Percentiles rank a stretch among this genome's conserved stretches.
phyloP scores from a whole-genome alignment of 2,113 vertebrate species.

The Leucopternis melanops region DNA sequence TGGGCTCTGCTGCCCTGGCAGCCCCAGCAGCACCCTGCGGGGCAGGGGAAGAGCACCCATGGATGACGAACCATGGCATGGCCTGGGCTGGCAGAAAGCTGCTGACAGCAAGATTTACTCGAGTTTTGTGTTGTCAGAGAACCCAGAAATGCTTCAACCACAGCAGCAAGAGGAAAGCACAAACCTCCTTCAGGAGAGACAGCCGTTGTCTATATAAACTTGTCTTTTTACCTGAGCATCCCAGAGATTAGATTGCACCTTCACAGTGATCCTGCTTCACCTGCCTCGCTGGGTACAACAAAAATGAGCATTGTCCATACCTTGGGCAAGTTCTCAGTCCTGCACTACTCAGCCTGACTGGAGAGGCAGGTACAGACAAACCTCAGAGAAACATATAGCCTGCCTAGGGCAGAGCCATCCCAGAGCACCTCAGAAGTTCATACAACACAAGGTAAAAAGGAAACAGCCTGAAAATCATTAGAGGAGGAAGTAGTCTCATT shows the following conservation, averaged over 20 bases:
- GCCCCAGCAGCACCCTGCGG: neutral
- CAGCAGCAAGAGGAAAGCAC: neutral
- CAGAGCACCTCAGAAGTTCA: rapidly evolving
- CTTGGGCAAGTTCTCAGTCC: neutral
- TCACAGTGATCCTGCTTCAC: neutral
- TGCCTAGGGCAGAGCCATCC: neutral
- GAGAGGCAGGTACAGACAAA: neutral
- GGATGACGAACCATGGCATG: rapidly evolving
- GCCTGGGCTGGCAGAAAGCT: neutral
- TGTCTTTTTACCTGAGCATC: neutral
- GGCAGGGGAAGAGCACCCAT: neutral
- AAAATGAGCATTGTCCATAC: rapidly evolving
- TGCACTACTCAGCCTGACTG: neutral
- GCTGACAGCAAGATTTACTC: neutral
- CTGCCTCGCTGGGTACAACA: neutral
- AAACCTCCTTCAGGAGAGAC: neutral
- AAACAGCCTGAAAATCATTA: neutral
- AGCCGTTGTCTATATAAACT: neutral
- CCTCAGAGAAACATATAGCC: neutral
- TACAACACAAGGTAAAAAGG: neutral
- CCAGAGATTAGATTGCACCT: rapidly evolving
- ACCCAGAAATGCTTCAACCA: neutral
- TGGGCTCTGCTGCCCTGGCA: neutral
- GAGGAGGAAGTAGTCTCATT: neutral
- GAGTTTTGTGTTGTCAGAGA: neutral